phyloP scores from a whole-genome alignment of 2,888 invertebrate species.

The Noctuana brunneofusca region DNA sequence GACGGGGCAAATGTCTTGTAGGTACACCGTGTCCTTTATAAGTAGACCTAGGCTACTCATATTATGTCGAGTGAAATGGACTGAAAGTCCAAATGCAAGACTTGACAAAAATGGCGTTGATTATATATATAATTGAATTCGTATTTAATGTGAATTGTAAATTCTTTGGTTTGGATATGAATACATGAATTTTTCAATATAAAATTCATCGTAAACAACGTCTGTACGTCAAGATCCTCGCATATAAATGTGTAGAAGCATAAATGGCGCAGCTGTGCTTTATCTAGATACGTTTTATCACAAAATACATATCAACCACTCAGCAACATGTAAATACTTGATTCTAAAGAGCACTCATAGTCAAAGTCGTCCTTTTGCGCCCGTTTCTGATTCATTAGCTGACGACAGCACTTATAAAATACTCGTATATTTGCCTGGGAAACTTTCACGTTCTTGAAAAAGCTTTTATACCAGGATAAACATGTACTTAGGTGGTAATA shows the following conservation, averaged over 20 bases:
- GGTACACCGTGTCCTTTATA: too few species aligned
- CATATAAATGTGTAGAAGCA: constrained; percentile 28
- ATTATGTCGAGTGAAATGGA: too few species aligned
- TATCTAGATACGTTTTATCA: constrained; percentile 33
- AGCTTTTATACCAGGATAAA: too few species aligned
- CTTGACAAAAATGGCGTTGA: background rate
- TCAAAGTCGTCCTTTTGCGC: constrained; percentile 36
- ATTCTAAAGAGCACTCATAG: constrained; percentile 38
- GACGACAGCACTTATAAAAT: constrained; percentile 33
- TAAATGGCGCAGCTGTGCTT: constrained; percentile 36
- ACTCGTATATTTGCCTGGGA: too few species aligned
- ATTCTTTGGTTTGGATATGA: constrained; percentile 15
- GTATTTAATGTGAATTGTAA: constrained; percentile 15
- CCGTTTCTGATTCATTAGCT: constrained; percentile 37
- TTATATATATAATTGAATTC: background rate
- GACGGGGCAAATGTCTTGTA: too few species aligned
- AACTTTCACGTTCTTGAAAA: too few species aligned
- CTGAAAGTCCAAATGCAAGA: background rate
- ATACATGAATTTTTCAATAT: constrained; percentile 26
- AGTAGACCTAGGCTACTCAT: too few species aligned
- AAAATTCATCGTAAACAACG: constrained; percentile 17
- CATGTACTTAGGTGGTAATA: too few species aligned
- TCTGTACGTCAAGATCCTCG: constrained; percentile 8
- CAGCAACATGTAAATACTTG: constrained; percentile 40
- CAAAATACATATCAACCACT: constrained; percentile 40